Conservation (phyloP, 2,888 invertebrate species). For the Agrypnus murinus region DNA sequence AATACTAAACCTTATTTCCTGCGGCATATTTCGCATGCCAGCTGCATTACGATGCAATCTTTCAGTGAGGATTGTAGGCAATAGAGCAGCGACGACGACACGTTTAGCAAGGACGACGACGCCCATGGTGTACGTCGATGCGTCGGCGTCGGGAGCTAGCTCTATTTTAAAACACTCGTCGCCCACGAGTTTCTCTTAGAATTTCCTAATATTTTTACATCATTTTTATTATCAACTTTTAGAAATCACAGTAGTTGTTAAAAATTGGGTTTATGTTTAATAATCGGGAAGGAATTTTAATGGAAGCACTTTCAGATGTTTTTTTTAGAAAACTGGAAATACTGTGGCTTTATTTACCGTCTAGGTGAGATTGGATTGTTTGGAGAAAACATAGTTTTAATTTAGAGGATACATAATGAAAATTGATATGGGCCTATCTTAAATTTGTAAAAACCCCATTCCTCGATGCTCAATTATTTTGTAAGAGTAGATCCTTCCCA, state of each 20-base stretch:
- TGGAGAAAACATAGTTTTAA: no score
- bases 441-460: no score
- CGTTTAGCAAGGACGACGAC: slow-evolving; percentile 45
- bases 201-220: slow-evolving; percentile 44
- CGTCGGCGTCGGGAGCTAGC: slow-evolving; percentile 49
- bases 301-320: no score
- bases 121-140: slow-evolving; percentile 38
- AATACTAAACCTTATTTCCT: slow-evolving; percentile 39
- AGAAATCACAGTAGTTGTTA: slow-evolving; percentile 9
- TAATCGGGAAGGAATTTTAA: slow-evolving; percentile 11
- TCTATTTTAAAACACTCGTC: slow-evolving; percentile 49
- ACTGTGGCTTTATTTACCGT: no score
- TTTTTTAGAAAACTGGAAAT: no score
- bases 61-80: slow-evolving; percentile 14
- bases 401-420: no score
- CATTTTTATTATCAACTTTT: slow-evolving; percentile 29
- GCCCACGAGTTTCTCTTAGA: slow-evolving; percentile 51
- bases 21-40: slow-evolving; percentile 40
- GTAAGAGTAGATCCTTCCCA: no score
- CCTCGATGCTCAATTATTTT: no score
- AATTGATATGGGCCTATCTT: no score
- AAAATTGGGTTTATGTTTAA: slow-evolving; percentile 20
- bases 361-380: no score
- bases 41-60: slow-evolving; percentile 40
- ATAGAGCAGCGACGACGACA: slow-evolving; percentile 1